Conservation (phyloP, 2,888 invertebrate species). For the Agrotis ipsilon region DNA sequence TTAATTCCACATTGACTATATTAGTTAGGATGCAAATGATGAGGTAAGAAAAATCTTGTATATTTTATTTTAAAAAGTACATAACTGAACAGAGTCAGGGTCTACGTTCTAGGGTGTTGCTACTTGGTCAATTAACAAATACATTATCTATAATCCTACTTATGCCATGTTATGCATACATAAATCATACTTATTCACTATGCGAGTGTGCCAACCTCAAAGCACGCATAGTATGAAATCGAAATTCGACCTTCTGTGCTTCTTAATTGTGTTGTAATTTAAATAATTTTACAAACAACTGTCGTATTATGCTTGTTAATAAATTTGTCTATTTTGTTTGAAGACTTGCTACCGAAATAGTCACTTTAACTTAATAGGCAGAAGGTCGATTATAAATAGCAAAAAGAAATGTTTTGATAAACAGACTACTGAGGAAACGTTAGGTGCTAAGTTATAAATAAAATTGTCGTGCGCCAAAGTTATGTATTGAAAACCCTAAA, state of each 20-base stretch:
- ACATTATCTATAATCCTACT: background rate
- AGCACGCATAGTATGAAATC: background rate
- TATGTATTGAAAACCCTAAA: background rate
- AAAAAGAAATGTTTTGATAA: background rate
- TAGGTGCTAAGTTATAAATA: background rate
- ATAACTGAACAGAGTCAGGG: background rate
- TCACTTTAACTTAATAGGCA: background rate
- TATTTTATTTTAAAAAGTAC: no score
- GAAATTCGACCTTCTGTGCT: conserved; percentile 31
- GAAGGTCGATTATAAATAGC: conserved; percentile 9
- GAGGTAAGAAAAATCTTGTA: no score
- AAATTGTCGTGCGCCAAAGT: background rate
- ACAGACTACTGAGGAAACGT: background rate
- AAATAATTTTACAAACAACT: conserved; percentile 28
- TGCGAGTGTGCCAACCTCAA: conserved; percentile 22
- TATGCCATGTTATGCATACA: background rate
- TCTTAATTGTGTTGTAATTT: conserved; percentile 22
- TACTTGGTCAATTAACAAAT: background rate
- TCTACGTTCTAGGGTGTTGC: background rate
- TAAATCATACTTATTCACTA: conserved; percentile 10
- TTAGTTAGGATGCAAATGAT: no score
- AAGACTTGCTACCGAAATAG: conserved; percentile 15
- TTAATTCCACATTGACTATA: no score
- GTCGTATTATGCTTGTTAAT: conserved; percentile 24
- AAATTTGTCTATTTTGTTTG: conserved; percentile 27